Base-by-base conservation (phyloP, 1,140 invertebrate species). In the Spodoptera litura region DNA sequence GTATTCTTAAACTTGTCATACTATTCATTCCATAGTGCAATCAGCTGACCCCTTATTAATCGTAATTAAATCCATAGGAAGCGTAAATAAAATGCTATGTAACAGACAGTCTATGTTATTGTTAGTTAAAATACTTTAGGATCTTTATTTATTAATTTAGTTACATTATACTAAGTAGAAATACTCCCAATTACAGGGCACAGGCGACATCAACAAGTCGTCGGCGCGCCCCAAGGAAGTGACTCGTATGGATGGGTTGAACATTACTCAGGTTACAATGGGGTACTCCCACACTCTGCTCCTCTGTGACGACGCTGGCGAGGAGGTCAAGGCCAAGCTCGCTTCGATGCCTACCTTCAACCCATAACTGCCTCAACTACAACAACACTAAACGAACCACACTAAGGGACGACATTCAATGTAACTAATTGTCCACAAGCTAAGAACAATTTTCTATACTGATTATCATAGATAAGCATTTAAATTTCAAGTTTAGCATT, bases 151-250 rank as follows among this genome's bases (percentile, higher is more conserved):
- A 31, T 2, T 31, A 31, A 31, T 31, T 20, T 31, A 31, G 31
- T 31, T 5, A 59, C 27, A 10, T 59, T 55, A 71, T 13, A 13
- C 3, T 13, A 27, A 51, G 20, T 27, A 68, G 8, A 35, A 68
- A 8, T 4, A 12, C 11, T 11, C 2, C 1, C 9, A 25, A 44
- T 75, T 72, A 25, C 88, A 98, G 97, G 98, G 98, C 81, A 97
- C 98, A 82, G 98, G 98, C 11, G 98, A 99, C 83, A 96, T 97
- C 88, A 97, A 97, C 87, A 98, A 98, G 88, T 98, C 98, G 0
- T 97, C 97, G 13, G 97, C 98, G 4, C 96, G 96, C 51, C 98
- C 98, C n/a, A 97, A 98, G 92, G 98, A 99, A 95, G 97, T 98
- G 13, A 97, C 97, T 80, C 96, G 96, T 44, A 93, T 99, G 85